Evolutionary conservation across 2,888 invertebrate species (phyloP).

Genomic region (Agrochola macilenta): DNA sequence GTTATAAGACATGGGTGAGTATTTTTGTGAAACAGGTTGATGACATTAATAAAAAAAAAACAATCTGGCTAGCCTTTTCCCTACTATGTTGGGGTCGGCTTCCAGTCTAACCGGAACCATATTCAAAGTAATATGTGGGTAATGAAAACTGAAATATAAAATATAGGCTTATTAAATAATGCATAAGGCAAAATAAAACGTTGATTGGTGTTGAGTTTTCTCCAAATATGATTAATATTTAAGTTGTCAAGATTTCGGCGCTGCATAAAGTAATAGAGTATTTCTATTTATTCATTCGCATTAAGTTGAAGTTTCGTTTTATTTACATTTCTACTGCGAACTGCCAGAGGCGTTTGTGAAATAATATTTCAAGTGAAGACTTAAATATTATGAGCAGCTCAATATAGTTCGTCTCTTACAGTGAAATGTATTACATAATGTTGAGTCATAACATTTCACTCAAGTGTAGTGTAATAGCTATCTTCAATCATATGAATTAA

Average conservation of each 20-base stretch:
- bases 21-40: neutral
- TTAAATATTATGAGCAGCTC: conserved; percentile 30
- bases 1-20: neutral
- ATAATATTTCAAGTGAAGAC: conserved; percentile 32
- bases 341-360: conserved; percentile 16
- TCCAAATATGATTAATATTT: neutral
- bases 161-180: neutral
- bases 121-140: too few species aligned
- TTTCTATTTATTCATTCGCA: conserved; percentile 21
- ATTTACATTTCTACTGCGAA: conserved; percentile 24
- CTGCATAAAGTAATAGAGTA: conserved; percentile 3
- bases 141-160: neutral
- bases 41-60: neutral
- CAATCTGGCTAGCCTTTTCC: neutral
- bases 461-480: neutral
- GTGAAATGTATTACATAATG: conserved; percentile 17
- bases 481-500: conserved; percentile 62
- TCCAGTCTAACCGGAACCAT: neutral
- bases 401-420: neutral
- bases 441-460: conserved; percentile 38
- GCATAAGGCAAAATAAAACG: too few species aligned
- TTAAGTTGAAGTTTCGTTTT: conserved; percentile 18
- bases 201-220: neutral
- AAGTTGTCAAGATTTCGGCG: conserved; percentile 9
- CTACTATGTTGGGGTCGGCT: neutral